Conservation (phyloP, 2,797 vertebrate species). For the Euthynnus affinis region DNA sequence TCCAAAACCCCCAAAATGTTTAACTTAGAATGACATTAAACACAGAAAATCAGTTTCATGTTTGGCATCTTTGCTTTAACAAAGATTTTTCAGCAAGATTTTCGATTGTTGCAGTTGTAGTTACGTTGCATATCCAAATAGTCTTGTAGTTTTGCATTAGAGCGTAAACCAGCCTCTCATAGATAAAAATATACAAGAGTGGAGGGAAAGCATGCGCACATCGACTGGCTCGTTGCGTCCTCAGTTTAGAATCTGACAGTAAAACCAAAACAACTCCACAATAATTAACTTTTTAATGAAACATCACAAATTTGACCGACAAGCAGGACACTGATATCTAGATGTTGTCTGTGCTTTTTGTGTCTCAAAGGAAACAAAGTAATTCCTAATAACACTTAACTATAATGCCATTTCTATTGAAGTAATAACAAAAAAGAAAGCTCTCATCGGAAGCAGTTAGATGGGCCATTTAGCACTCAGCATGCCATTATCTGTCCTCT, state of each 20-base stretch:
- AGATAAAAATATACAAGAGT: background rate
- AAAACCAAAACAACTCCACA: background rate
- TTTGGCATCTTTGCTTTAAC: no score
- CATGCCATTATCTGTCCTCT: constrained; percentile 27
- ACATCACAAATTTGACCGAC: background rate
- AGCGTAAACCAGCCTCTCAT: background rate
- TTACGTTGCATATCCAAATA: background rate
- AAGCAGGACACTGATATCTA: background rate
- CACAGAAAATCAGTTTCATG: no score
- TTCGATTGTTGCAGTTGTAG: no score
- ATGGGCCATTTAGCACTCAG: constrained; percentile 31
- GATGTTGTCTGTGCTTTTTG: background rate
- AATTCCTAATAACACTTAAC: constrained; percentile 1
- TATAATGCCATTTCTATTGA: background rate
- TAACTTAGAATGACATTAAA: no score
- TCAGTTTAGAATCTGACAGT: background rate
- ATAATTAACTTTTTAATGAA: background rate
- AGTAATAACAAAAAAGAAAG: constrained; percentile 1
- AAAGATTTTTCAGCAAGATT: no score
- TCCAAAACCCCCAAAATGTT: background rate
- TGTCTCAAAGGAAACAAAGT: constrained; percentile 22
- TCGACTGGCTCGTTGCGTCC: background rate
- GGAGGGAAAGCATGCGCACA: background rate
- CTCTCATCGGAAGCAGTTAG: constrained; percentile 1
- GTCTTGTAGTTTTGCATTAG: background rate